Conservation (phyloP, 2,113 vertebrate species). For the Haemorhous mexicanus region DNA sequence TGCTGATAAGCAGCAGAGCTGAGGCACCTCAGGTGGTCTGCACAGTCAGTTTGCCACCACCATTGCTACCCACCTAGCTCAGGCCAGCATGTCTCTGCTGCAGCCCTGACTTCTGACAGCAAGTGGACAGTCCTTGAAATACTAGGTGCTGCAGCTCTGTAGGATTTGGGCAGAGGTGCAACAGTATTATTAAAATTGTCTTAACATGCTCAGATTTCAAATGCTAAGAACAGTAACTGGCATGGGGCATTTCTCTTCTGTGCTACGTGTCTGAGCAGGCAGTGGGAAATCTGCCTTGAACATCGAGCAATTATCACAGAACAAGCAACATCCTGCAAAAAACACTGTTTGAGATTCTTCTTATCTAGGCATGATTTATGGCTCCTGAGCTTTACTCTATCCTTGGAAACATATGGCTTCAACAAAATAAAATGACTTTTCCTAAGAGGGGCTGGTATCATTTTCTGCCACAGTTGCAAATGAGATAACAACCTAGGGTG, state of each 20-base stretch:
- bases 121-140: not conserved
- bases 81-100: not conserved
- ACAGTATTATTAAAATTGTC: not conserved
- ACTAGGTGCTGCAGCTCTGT: not conserved
- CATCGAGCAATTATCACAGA: not conserved
- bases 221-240: not conserved
- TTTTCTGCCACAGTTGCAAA: not conserved
- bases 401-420: conserved; percentile 1
- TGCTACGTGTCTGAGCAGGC: not conserved
- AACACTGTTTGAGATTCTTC: not conserved
- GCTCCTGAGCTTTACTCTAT: conserved; percentile 16
- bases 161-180: not conserved
- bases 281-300: not conserved
- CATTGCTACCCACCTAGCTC: fast-evolving
- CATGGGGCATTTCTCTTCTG: not conserved
- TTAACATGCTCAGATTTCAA: not conserved
- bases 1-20: not conserved
- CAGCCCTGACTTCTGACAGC: not conserved
- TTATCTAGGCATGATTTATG: conserved; percentile 17
- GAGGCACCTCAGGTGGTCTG: not conserved
- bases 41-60: not conserved
- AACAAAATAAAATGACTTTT: conserved; percentile 58
- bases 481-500: not conserved
- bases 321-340: conserved; percentile 10
- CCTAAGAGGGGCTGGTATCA: not conserved